These are phyloP conservation scores for Leiothrix lutea DNA, from an alignment of 2,113 vertebrate genomes.

Conservation along the genomic window DNA sequence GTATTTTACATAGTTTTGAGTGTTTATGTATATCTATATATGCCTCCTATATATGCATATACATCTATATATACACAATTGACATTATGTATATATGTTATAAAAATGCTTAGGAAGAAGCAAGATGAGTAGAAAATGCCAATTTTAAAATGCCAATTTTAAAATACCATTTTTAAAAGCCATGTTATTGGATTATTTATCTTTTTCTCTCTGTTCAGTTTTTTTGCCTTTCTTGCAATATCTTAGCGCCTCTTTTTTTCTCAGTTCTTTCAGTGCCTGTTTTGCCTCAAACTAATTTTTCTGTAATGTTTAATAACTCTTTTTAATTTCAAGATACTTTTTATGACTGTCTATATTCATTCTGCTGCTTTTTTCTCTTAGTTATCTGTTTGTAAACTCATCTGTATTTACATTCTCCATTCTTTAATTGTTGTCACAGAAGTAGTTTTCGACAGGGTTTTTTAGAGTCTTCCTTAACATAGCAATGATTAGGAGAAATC, in stretches of 20 bases:
- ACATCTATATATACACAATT: conserved; percentile 72
- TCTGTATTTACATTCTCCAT: conserved; percentile 49
- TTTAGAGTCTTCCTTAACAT: neutral
- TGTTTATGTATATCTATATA: conserved; percentile 75
- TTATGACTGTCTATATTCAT: conserved; percentile 44
- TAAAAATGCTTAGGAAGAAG: conserved; percentile 46
- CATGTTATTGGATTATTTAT: conserved; percentile 15
- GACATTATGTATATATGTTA: conserved; percentile 62
- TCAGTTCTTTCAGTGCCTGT: conserved; percentile 59
- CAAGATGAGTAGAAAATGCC: conserved; percentile 46
- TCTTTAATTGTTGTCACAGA: neutral
- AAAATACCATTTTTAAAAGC: neutral
- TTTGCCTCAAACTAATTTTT: conserved; percentile 73
- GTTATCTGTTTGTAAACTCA: conserved; percentile 45
- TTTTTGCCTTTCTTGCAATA: conserved; percentile 41
- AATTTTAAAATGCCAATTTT: neutral
- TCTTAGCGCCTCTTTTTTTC: conserved; percentile 43
- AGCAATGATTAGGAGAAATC: neutral
- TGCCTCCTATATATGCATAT: conserved; percentile 62
- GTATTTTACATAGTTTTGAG: conserved; percentile 76
- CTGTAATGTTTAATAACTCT: conserved; percentile 63
- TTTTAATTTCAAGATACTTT: conserved; percentile 36
- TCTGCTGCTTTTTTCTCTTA: conserved; percentile 47
- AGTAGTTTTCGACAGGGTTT: neutral
- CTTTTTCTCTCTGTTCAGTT: conserved; percentile 1